A percentile compares a stretch with the other conserved stretches of the same genome.
phyloP scores from a whole-genome alignment of 1,140 invertebrate genomes.

The Hyposmocoma kahamanoa region DNA sequence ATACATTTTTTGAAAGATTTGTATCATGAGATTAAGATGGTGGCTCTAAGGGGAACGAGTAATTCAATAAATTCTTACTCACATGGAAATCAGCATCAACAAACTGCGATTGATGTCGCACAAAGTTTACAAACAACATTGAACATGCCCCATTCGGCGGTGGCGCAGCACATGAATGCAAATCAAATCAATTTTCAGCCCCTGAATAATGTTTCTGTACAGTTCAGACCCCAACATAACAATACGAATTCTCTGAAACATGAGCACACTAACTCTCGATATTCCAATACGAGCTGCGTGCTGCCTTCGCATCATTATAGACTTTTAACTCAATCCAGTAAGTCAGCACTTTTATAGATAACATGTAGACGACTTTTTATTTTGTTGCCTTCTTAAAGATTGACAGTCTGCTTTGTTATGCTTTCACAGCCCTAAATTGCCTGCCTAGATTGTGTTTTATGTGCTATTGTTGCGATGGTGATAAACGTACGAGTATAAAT shows the following conservation, averaged over 20 bases:
- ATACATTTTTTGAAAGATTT: constrained; percentile 58
- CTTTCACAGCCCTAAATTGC: constrained; percentile 2
- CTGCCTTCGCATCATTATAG: constrained; percentile 50
- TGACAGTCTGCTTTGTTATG: constrained; percentile 7
- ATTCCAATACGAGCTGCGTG: constrained; percentile 43
- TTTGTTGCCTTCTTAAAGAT: not conserved
- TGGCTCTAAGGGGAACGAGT: constrained; percentile 51
- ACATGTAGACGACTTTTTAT: not conserved
- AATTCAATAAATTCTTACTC: constrained; percentile 39
- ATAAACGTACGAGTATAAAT: constrained; percentile 1
- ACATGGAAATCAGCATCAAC: constrained; percentile 34
- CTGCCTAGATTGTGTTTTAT: constrained; percentile 19
- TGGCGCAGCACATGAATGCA: constrained; percentile 29
- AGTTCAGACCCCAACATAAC: constrained; percentile 38
- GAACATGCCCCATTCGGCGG: constrained; percentile 36
- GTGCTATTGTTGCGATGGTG: constrained; percentile 21
- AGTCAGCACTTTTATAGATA: constrained; percentile 28
- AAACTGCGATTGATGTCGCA: constrained; percentile 27
- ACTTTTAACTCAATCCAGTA: constrained; percentile 50
- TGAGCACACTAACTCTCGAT: constrained; percentile 42
- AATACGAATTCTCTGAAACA: constrained; percentile 35
- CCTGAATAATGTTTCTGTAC: constrained; percentile 38
- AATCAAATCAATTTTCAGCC: constrained; percentile 37
- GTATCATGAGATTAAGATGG: constrained; percentile 68
- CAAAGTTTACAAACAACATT: constrained; percentile 41